Percentiles rank a stretch among this genome's conserved stretches.
These are phyloP conservation scores for Beroe ovata DNA, from an alignment of 37 sponge, comb jelly and placozoan species.

Conservation along the genomic window DNA sequence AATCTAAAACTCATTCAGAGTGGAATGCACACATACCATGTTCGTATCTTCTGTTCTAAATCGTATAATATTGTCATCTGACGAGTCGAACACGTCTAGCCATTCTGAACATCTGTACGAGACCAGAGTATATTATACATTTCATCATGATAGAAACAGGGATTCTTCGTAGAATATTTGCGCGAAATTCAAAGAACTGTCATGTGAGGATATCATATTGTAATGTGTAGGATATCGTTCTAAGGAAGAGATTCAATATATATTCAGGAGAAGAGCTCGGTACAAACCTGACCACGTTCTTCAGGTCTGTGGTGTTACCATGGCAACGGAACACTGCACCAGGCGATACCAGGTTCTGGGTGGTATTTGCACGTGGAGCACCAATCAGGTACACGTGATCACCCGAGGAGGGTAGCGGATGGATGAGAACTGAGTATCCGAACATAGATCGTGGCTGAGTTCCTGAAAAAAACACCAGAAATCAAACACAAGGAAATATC, in stretches of 20 bases:
- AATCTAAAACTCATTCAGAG: too few relatives aligned
- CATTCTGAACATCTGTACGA: neutral
- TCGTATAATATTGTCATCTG: neutral
- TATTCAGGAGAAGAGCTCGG: too few relatives aligned
- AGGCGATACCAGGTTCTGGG: conserved; percentile 9
- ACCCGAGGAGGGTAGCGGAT: neutral
- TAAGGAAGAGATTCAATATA: too few relatives aligned
- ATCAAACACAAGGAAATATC: neutral
- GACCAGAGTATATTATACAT: too few relatives aligned
- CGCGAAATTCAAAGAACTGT: too few relatives aligned
- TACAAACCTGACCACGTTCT: neutral
- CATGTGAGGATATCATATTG: too few relatives aligned
- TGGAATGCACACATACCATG: too few relatives aligned
- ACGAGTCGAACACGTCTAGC: conserved; percentile 9
- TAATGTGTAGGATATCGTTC: too few relatives aligned
- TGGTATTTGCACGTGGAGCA: conserved; percentile 29
- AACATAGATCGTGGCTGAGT: conserved; percentile 24
- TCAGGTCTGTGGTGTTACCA: neutral
- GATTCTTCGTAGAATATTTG: too few relatives aligned
- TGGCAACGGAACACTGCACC: conserved; percentile 5
- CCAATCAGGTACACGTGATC: conserved; percentile 1
- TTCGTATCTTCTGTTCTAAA: too few relatives aligned
- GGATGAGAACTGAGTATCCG: conserved; percentile 9
- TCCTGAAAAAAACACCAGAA: neutral
- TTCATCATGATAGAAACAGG: too few relatives aligned